Evolutionary conservation across 2,797 vertebrate species (phyloP).

Genomic region (Paramormyrops hopkinsi): DNA sequence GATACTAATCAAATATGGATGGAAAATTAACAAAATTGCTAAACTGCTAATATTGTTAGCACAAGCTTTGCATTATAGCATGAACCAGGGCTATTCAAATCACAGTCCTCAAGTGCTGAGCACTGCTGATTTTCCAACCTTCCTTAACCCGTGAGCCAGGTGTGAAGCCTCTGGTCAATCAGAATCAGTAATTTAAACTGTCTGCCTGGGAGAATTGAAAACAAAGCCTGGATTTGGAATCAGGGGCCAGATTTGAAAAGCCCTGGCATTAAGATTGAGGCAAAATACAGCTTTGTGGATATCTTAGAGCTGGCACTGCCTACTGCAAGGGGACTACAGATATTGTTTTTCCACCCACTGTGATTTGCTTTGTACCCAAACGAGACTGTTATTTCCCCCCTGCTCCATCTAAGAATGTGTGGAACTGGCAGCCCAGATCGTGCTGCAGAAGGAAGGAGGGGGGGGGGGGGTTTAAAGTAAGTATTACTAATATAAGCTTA

Average conservation of each 20-base stretch:
- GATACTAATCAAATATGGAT: background rate
- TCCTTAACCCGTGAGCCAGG: background rate
- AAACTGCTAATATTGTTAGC: background rate
- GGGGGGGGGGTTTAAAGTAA: background rate
- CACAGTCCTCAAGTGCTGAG: background rate
- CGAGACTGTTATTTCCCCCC: conserved; percentile 61
- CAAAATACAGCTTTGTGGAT: background rate
- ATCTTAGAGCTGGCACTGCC: conserved; percentile 9
- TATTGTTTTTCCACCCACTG: conserved; percentile 47
- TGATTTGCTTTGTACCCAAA: conserved; percentile 58
- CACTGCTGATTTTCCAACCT: background rate
- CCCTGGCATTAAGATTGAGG: background rate
- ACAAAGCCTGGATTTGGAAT: background rate
- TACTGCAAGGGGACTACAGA: conserved; percentile 31
- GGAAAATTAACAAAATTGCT: background rate
- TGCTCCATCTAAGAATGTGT: conserved; percentile 27
- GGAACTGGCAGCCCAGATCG: background rate
- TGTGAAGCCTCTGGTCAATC: background rate
- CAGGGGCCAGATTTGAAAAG: background rate
- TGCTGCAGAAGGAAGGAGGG: conserved; percentile 31
- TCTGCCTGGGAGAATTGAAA: background rate
- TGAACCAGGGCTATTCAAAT: background rate
- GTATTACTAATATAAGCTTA: background rate
- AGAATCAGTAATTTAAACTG: background rate
- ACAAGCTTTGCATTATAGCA: background rate